Percentiles rank a stretch among this genome's conserved stretches.
Conservation (phyloP, 2,797 vertebrate genomes). For the Lagodon rhomboides region DNA sequence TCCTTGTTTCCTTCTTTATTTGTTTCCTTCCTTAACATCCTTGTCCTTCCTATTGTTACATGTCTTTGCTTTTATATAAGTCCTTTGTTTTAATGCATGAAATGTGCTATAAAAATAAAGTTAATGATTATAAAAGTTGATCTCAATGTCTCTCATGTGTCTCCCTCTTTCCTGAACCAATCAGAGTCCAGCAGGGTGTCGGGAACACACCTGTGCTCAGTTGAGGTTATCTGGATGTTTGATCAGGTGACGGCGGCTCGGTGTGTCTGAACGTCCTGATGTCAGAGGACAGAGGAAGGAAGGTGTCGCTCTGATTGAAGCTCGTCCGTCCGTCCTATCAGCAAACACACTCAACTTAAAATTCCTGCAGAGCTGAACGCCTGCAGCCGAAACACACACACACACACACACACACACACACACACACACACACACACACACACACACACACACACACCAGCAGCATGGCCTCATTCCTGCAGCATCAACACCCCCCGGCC, state of each 20-base stretch:
- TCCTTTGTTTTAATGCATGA: too few species aligned
- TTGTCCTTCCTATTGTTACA: background rate
- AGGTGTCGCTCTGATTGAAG: constrained; percentile 29
- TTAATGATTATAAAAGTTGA: too few species aligned
- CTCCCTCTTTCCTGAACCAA: background rate
- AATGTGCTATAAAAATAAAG: too few species aligned
- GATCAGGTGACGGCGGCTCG: background rate
- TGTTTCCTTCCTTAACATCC: too few species aligned
- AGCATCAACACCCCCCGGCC: background rate
- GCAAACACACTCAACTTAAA: constrained; percentile 48
- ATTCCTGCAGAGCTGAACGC: constrained; percentile 46
- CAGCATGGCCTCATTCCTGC: constrained; percentile 44
- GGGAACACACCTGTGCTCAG: background rate
- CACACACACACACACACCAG: background rate
- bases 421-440: background rate
- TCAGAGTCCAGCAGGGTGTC: background rate
- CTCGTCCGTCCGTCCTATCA: constrained; percentile 40
- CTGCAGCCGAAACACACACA: constrained; percentile 12
- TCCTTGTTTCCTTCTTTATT: background rate
- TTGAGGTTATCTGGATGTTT: background rate
- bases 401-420: background rate
- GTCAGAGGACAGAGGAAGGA: background rate
- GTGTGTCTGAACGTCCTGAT: background rate
- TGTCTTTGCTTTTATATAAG: too few species aligned
- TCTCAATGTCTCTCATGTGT: too few species aligned